Percentiles rank a stretch among this genome's conserved stretches.
Evolutionary conservation across 92 coral and sea anemone species (phyloP).

Genomic region (Zoanthus solanderi): DNA sequence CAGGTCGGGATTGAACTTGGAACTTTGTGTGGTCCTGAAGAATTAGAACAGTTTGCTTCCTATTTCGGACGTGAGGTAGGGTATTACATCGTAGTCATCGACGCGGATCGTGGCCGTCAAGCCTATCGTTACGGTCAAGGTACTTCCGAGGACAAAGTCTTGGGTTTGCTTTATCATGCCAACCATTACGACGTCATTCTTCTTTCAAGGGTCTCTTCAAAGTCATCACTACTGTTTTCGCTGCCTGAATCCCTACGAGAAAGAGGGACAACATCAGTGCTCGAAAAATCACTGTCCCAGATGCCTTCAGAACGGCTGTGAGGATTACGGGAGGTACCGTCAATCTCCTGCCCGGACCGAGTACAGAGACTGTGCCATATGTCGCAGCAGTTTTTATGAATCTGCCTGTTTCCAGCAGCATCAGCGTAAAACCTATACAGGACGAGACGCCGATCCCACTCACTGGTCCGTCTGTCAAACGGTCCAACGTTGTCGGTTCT

Average conservation of each 20-base stretch:
- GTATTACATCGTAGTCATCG: too few species aligned
- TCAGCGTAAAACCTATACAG: too few species aligned
- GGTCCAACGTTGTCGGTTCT: too few species aligned
- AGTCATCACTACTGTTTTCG: neutral
- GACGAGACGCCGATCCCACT: too few species aligned
- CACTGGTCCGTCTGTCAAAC: too few species aligned
- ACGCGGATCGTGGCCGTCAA: too few species aligned
- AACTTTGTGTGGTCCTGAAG: neutral
- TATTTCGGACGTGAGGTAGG: neutral
- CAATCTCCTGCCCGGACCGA: too few species aligned
- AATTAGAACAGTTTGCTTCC: neutral
- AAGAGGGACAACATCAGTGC: neutral
- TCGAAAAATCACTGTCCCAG: neutral
- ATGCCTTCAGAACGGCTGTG: too few species aligned
- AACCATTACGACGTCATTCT: neutral
- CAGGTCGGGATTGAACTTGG: neutral
- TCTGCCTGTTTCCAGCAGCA: too few species aligned
- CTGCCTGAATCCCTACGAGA: conserved; percentile 2
- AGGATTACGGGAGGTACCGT: too few species aligned
- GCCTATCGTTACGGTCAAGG: neutral
- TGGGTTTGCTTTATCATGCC: neutral
- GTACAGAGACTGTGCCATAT: too few species aligned
- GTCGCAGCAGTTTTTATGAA: too few species aligned
- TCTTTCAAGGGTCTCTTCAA: neutral
- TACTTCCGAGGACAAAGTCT: neutral